Conservation (phyloP, 2,797 vertebrate genomes). For the Scleropages formosus region DNA sequence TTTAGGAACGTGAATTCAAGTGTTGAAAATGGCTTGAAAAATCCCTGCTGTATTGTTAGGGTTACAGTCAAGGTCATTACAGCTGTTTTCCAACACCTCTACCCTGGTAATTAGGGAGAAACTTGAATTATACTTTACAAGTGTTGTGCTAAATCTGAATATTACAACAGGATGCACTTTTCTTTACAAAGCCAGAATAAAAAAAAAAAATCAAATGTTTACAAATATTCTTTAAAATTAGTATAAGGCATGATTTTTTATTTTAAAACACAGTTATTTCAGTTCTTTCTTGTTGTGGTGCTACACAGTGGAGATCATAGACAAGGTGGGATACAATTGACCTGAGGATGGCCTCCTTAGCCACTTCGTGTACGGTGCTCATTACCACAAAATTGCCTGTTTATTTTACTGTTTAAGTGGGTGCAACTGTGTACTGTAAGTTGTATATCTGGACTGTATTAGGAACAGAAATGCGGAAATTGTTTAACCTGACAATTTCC, state of each 20-base stretch:
- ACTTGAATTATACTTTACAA: conserved; percentile 21
- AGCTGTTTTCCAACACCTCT: conserved; percentile 20
- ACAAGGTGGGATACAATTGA: conserved; percentile 10
- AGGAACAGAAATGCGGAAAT: not conserved
- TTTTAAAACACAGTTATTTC: conserved; percentile 19
- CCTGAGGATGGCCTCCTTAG: not conserved
- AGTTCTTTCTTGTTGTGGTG: conserved; percentile 17
- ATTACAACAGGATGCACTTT: conserved; percentile 19
- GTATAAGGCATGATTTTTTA: conserved; percentile 2
- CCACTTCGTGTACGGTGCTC: conserved; percentile 22
- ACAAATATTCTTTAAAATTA: conserved; percentile 15
- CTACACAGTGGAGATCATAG: conserved; percentile 16
- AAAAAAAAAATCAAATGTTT: conserved; percentile 8
- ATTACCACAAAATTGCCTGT: conserved; percentile 23
- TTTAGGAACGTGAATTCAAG: no score
- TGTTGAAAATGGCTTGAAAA: conserved; percentile 40
- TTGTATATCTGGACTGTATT: conserved; percentile 9
- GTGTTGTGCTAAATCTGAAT: conserved; percentile 13
- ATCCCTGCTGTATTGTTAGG: conserved; percentile 17
- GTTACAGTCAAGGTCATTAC: not conserved
- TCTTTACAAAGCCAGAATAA: not conserved
- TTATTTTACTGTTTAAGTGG: conserved; percentile 17
- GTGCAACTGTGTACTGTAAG: conserved; percentile 13
- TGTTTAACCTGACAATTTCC: not conserved
- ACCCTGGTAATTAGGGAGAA: no score